Conservation (phyloP, 2,797 vertebrate species). For the Chaetophractus vellerosus region DNA sequence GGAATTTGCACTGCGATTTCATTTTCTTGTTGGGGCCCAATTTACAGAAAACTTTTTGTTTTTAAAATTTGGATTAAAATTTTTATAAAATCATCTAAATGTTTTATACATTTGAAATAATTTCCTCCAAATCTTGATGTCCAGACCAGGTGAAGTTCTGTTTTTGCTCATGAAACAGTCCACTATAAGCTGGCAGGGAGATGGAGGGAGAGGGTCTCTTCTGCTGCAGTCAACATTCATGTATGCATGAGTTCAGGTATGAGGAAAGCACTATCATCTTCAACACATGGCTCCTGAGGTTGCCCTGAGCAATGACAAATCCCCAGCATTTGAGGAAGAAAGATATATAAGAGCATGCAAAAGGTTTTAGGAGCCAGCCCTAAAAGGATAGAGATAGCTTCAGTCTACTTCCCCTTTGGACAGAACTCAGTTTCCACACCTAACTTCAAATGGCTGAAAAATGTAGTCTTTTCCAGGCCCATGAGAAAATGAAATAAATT, state of each 20-base stretch:
- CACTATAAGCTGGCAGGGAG: neutral
- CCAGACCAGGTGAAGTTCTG: neutral
- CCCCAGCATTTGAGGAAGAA: neutral
- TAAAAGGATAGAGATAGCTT: neutral
- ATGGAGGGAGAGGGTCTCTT: rapidly evolving
- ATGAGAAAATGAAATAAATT: conserved; percentile 10
- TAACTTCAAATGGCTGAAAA: neutral
- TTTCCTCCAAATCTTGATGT: neutral
- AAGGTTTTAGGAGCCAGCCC: neutral
- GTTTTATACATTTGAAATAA: conserved; percentile 13
- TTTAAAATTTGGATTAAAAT: conserved; percentile 25
- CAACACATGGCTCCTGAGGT: neutral
- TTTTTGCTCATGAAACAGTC: neutral
- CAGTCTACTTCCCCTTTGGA: neutral
- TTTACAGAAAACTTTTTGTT: neutral
- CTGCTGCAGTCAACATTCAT: neutral
- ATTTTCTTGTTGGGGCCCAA: neutral
- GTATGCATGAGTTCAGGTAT: neutral
- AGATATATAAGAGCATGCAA: neutral
- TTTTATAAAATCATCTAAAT: neutral
- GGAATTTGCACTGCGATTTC: neutral
- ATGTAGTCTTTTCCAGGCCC: neutral
- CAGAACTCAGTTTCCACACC: neutral
- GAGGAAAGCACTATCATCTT: neutral
- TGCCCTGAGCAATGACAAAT: neutral